Percentiles rank a stretch among this genome's conserved stretches.
Evolutionary conservation across 2,888 invertebrate genomes (phyloP).

Genomic region (Thecocarcelia acutangulata): DNA sequence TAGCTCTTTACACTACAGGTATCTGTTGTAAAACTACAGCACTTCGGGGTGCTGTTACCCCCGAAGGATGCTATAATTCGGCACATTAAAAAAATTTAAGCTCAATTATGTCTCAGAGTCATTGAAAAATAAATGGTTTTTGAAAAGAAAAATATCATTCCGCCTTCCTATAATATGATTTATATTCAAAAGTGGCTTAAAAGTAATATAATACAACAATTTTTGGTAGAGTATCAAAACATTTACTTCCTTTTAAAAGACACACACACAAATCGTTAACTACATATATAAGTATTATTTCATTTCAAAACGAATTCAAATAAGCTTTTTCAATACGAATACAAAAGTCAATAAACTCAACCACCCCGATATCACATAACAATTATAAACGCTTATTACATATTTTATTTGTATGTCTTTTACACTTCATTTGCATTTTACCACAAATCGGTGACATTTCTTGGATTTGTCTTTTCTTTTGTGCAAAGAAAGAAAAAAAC

Average conservation of each 20-base stretch:
- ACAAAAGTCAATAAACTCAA: conserved; percentile 57
- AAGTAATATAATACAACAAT: conserved; percentile 32
- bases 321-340: neutral
- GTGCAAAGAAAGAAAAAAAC: conserved; percentile 16
- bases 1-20: too few relatives aligned
- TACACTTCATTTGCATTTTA: conserved; percentile 55
- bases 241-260: conserved; percentile 30
- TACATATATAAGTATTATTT: neutral
- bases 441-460: conserved; percentile 63
- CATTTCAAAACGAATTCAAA: conserved; percentile 39
- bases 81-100: too few relatives aligned
- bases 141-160: too few relatives aligned
- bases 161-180: conserved; percentile 11
- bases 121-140: too few relatives aligned
- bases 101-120: too few relatives aligned
- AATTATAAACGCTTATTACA: conserved; percentile 40
- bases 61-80: too few relatives aligned
- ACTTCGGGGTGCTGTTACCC: too few relatives aligned
- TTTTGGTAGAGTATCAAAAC: conserved; percentile 6
- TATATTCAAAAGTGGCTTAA: conserved; percentile 49
- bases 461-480: conserved; percentile 16
- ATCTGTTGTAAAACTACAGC: too few relatives aligned
- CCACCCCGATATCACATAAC: conserved; percentile 57
- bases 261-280: neutral
- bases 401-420: conserved; percentile 14